phyloP scores from a whole-genome alignment of 1,140 invertebrate species.

The Myzus persicae region DNA sequence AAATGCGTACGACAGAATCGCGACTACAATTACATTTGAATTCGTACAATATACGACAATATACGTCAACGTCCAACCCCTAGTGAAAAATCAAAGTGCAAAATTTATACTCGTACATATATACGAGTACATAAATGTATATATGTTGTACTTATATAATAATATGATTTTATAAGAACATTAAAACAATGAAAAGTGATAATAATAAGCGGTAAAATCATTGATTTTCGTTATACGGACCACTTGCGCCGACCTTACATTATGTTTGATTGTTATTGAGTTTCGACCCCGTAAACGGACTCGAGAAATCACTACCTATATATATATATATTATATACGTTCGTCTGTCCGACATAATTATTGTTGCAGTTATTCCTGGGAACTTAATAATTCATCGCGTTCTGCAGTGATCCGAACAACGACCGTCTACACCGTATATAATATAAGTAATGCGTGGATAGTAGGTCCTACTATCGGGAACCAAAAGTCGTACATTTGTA shows the following conservation, averaged over 20 bases:
- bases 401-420: background rate
- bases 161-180: background rate
- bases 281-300: background rate
- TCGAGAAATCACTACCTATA: background rate
- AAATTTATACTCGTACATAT: too few species aligned
- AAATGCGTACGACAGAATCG: background rate
- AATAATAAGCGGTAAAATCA: background rate
- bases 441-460: background rate
- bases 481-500: background rate
- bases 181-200: background rate
- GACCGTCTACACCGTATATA: background rate
- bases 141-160: background rate
- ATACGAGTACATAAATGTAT: too few species aligned
- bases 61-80: background rate
- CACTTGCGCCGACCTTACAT: background rate
- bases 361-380: background rate
- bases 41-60: too few species aligned
- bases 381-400: background rate
- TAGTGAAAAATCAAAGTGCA: background rate
- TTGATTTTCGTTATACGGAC: background rate
- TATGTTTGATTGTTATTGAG: conserved; percentile 8
- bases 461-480: background rate
- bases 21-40: background rate
- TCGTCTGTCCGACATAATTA: background rate
- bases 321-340: background rate